phyloP scores from a whole-genome alignment of 1,140 invertebrate genomes.

The Callitettix versicolor region DNA sequence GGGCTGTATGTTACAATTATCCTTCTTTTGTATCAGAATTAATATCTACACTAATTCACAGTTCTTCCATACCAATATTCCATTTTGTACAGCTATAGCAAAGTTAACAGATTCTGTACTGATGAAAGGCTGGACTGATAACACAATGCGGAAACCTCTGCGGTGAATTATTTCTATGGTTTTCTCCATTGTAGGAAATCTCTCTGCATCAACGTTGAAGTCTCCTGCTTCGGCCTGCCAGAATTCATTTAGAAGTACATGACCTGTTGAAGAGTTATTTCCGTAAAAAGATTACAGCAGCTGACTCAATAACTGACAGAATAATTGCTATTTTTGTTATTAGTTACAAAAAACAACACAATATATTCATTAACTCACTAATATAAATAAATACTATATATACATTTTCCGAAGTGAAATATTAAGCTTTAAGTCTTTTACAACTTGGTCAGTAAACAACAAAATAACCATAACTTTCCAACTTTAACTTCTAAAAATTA shows the following conservation, averaged over 20 bases:
- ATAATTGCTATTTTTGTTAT: not conserved
- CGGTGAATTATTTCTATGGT: constrained; percentile 71
- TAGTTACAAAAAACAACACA: not conserved
- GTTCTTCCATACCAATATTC: constrained; percentile 52
- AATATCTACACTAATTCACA: too few species aligned
- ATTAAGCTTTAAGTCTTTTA: too few species aligned
- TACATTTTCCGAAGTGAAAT: too few species aligned
- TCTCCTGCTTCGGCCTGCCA: constrained; percentile 77
- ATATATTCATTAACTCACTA: not conserved
- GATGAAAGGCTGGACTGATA: constrained; percentile 77
- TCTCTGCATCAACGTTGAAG: constrained; percentile 53
- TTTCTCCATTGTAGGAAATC: constrained; percentile 64
- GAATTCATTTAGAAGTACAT: constrained; percentile 71
- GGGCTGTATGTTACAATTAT: too few species aligned
- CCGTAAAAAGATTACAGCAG: not conserved
- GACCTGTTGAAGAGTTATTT: constrained; percentile 36
- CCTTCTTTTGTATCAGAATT: too few species aligned
- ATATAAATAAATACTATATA: too few species aligned
- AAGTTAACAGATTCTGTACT: constrained; percentile 74
- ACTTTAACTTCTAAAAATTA: too few species aligned
- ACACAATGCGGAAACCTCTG: constrained; percentile 72
- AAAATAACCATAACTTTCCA: too few species aligned
- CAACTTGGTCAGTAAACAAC: too few species aligned
- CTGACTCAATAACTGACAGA: not conserved
- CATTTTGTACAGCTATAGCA: constrained; percentile 57